A percentile compares a stretch with the other conserved stretches of the same genome.
phyloP scores from a whole-genome alignment of 1,140 invertebrate species.

The Arctopsyche grandis region DNA sequence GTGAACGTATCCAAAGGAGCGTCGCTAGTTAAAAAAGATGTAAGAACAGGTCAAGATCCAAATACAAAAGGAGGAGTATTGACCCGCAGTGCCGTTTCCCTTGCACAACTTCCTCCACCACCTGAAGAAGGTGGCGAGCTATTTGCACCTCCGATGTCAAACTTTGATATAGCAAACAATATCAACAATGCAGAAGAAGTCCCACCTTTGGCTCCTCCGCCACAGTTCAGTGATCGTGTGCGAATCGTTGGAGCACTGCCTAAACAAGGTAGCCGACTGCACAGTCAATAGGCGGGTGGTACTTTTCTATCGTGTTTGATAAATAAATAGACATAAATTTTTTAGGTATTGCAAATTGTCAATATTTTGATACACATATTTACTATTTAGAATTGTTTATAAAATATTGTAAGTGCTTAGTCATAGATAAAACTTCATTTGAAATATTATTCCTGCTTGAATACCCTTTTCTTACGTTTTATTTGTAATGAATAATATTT shows the following conservation, averaged over 20 bases:
- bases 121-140: slow-evolving; percentile 79
- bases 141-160: slow-evolving; percentile 59
- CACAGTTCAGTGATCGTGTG: slow-evolving; percentile 78
- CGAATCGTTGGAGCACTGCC: slow-evolving; percentile 84
- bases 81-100: slow-evolving; percentile 76
- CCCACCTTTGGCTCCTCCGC: slow-evolving; percentile 71
- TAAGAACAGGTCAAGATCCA: slow-evolving; percentile 52
- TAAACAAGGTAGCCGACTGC: slow-evolving; percentile 66
- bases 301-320: slow-evolving; percentile 12
- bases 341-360: slow-evolving; percentile 39
- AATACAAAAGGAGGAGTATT: slow-evolving; percentile 63
- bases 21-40: slow-evolving; percentile 51
- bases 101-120: slow-evolving; percentile 83
- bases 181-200: slow-evolving; percentile 59
- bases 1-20: slow-evolving; percentile 61
- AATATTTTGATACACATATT: slow-evolving; percentile 44
- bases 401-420: slow-evolving; percentile 33
- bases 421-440: slow-evolving; percentile 22
- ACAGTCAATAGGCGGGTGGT: slow-evolving; percentile 51
- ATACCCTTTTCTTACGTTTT: slow-evolving; percentile 5
- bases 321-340: slow-evolving; percentile 27
- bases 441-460: slow-evolving; percentile 31
- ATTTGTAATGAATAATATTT: slow-evolving; percentile 30
- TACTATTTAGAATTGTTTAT: slow-evolving; percentile 41
- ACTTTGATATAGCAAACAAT: slow-evolving; percentile 57